phyloP scores from a whole-genome alignment of 1,140 invertebrate genomes.

The Nasonia longicornis region DNA sequence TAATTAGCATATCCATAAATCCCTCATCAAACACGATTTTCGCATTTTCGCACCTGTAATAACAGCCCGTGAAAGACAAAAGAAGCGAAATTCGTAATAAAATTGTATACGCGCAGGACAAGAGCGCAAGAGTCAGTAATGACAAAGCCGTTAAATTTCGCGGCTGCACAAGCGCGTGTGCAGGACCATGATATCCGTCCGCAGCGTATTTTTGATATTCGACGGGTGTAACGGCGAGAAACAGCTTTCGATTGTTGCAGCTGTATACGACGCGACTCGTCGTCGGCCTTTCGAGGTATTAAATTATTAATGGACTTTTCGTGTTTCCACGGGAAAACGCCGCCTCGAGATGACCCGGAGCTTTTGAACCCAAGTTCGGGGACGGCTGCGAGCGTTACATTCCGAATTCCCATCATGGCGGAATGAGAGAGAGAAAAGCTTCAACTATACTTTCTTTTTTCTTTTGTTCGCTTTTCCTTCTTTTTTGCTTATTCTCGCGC shows the following conservation, averaged over 20 bases:
- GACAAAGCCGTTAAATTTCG: conserved; percentile 15
- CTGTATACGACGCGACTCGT: background rate
- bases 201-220: conserved; percentile 21
- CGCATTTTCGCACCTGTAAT: conserved; percentile 12
- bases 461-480: background rate
- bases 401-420: conserved; percentile 29
- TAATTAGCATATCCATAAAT: background rate
- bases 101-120: background rate
- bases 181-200: background rate
- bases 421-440: conserved; percentile 1
- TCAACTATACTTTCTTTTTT: background rate
- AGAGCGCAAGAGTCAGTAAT: conserved; percentile 26
- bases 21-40: background rate
- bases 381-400: conserved; percentile 8
- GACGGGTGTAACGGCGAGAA: conserved; percentile 1
- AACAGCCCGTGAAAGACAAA: background rate
- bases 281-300: conserved; percentile 15
- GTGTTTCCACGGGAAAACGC: conserved; percentile 53
- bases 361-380: conserved; percentile 44
- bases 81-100: conserved; percentile 9
- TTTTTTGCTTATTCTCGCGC: background rate
- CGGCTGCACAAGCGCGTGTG: no score
- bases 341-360: conserved; percentile 46
- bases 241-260: background rate
- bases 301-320: conserved; percentile 61